These are phyloP conservation scores for Xanthostigma xanthostigma DNA, from an alignment of 2,888 invertebrate genomes.

Conservation along the genomic window DNA sequence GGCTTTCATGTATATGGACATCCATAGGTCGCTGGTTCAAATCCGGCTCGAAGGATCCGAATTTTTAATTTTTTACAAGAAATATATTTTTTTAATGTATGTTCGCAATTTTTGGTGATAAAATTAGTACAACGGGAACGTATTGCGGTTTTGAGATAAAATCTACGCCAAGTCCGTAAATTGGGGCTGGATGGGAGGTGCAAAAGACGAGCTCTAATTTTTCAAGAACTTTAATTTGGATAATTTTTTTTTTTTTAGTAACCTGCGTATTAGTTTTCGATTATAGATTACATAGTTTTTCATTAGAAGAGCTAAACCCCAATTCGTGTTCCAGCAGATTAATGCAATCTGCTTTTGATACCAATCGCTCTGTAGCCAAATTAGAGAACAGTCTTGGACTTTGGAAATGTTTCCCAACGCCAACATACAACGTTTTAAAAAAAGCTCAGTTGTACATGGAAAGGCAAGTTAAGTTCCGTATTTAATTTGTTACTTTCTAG, in stretches of 20 bases:
- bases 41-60: constrained; percentile 1
- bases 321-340: constrained; percentile 49
- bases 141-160: no score
- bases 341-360: constrained; percentile 55
- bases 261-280: constrained; percentile 59
- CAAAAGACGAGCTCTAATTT: no score
- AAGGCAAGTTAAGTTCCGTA: constrained; percentile 26
- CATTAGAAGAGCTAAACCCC: constrained; percentile 36
- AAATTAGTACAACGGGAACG: no score
- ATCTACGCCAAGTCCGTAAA: no score
- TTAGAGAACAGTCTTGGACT: constrained; percentile 53
- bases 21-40: constrained; percentile 4
- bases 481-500: not conserved
- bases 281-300: constrained; percentile 51
- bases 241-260: constrained; percentile 34
- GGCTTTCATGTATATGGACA: not conserved
- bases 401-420: constrained; percentile 60
- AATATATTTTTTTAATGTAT: no score
- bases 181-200: no score
- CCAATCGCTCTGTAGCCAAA: constrained; percentile 53
- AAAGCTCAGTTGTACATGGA: constrained; percentile 60
- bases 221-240: no score
- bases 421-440: constrained; percentile 50
- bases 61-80: not conserved
- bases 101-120: no score